Evolutionary conservation across 2,797 vertebrate species (phyloP).

Genomic region (Enteromius trimaculatus): DNA sequence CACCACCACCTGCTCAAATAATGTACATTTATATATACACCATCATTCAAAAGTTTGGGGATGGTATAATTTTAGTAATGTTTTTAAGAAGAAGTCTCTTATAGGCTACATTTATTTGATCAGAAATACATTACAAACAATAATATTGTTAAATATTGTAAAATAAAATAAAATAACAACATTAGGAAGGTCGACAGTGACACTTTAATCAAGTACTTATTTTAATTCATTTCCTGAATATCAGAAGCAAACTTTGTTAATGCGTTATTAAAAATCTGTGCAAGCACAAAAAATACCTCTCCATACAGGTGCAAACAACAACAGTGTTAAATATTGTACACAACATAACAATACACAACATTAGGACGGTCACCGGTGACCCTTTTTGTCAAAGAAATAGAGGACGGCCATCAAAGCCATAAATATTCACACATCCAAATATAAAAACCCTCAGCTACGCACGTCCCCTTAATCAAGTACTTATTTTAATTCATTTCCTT

Average conservation of each 20-base stretch:
- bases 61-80: background rate
- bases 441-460: constrained; percentile 62
- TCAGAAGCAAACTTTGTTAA: background rate
- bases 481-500: constrained; percentile 66
- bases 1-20: background rate
- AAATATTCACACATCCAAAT: constrained; percentile 58
- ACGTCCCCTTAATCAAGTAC: constrained; percentile 63
- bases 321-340: background rate
- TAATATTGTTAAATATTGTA: background rate
- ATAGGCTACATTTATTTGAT: background rate
- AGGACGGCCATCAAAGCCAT: constrained; percentile 53
- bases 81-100: background rate
- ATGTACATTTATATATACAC: background rate
- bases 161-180: background rate
- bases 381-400: constrained; percentile 32
- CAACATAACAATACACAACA: background rate
- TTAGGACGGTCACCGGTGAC: constrained; percentile 16
- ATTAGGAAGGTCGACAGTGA: background rate
- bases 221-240: background rate
- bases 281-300: background rate
- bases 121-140: background rate
- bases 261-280: background rate
- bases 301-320: background rate
- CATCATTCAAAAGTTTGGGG: background rate
- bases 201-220: background rate